phyloP scores from a whole-genome alignment of 2,797 vertebrate species.

The Miichthys miiuy region DNA sequence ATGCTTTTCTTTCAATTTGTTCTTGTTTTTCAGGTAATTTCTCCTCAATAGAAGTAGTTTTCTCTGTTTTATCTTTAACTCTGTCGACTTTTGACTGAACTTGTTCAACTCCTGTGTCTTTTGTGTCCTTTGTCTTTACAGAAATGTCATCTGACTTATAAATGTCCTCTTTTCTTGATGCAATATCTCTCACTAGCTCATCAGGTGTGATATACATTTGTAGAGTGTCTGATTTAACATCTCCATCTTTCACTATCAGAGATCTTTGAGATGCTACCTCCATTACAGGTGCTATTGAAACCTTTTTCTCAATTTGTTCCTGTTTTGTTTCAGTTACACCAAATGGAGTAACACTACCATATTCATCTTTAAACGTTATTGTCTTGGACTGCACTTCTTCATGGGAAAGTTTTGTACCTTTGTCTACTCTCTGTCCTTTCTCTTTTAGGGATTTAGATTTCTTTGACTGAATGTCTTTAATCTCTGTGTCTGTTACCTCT shows the following conservation, averaged over 20 bases:
- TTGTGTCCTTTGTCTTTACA: not conserved
- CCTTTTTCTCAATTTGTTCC: constrained; percentile 16
- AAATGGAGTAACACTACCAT: constrained; percentile 12
- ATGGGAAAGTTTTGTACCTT: not conserved
- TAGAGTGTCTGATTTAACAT: not conserved
- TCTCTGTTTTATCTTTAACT: constrained; percentile 20
- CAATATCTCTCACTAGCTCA: not conserved
- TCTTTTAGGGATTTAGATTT: not conserved
- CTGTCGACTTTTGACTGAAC: not conserved
- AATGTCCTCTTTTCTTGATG: not conserved
- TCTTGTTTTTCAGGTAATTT: not conserved
- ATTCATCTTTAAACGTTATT: constrained; percentile 29
- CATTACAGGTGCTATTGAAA: constrained; percentile 44
- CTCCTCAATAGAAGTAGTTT: not conserved
- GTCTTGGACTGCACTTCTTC: constrained; percentile 21
- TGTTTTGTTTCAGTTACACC: constrained; percentile 17
- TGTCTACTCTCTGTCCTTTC: not conserved
- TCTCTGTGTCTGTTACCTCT: not conserved
- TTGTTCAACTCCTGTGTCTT: constrained; percentile 1
- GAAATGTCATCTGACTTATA: not conserved
- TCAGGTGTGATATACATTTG: not conserved
- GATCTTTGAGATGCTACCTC: constrained; percentile 32
- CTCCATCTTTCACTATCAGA: constrained; percentile 19
- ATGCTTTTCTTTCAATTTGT: not conserved
- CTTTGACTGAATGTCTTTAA: not conserved